Percentiles rank a stretch among this genome's conserved stretches.
These are phyloP conservation scores for Carassius auratus DNA, from an alignment of 2,113 vertebrate genomes.

Conservation along the genomic window DNA sequence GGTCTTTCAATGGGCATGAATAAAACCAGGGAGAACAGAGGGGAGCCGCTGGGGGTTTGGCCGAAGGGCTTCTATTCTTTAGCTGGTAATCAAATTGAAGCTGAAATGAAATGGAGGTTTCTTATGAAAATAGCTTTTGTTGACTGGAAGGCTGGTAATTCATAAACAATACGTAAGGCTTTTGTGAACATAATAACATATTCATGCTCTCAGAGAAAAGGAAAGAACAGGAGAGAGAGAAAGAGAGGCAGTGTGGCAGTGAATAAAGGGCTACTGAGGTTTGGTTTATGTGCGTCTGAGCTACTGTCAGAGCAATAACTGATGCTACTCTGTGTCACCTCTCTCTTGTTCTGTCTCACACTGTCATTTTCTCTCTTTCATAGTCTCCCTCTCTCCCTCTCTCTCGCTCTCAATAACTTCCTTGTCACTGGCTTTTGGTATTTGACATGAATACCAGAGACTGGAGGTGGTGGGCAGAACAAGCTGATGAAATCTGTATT, in stretches of 20 bases:
- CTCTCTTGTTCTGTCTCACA: not conserved
- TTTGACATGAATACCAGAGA: conserved; percentile 9
- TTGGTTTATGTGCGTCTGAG: conserved; percentile 19
- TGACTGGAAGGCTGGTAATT: conserved; percentile 98
- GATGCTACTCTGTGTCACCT: conserved; percentile 17
- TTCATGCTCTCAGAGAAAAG: conserved; percentile 85
- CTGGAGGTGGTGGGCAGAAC: not conserved
- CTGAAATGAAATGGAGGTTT: conserved; percentile 99
- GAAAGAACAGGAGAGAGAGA: conserved; percentile 16
- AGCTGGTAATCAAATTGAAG: conserved; percentile 98
- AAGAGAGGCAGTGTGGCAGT: conserved; percentile 6
- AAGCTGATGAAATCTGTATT: not conserved
- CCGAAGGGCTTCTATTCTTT: conserved; percentile 91
- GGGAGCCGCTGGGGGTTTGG: conserved; percentile 88
- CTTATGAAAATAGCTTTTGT: conserved; percentile 99
- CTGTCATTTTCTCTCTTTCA: not conserved
- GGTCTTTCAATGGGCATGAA: conserved; percentile 93
- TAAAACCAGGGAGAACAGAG: conserved; percentile 75
- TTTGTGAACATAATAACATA: conserved; percentile 99
- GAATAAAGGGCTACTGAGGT: conserved; percentile 40
- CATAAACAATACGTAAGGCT: conserved; percentile 98
- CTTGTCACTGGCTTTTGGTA: not conserved
- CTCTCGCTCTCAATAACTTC: not conserved
- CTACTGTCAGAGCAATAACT: conserved; percentile 14
- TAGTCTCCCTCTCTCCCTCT: not conserved